These are phyloP conservation scores for Meda fulgida DNA, from an alignment of 2,797 vertebrate genomes.

Conservation along the genomic window DNA sequence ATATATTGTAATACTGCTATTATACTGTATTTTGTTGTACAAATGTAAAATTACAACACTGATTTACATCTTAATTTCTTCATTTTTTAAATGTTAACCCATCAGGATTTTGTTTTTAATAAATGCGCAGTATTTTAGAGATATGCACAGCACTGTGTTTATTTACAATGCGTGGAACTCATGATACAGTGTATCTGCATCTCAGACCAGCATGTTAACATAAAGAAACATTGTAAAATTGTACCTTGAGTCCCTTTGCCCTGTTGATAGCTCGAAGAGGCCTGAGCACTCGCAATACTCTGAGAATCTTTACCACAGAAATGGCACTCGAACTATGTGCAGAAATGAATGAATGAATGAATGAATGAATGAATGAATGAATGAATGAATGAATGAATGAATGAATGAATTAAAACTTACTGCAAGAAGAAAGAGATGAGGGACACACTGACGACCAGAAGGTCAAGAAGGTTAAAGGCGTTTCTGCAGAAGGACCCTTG, in stretches of 20 bases:
- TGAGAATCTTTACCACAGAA: slow-evolving; percentile 96
- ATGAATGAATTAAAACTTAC: slow-evolving; percentile 76
- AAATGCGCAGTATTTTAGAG: not conserved
- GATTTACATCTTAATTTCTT: not conserved
- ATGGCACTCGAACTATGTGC: slow-evolving; percentile 90
- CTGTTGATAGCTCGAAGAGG: slow-evolving; percentile 97
- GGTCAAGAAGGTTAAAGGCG: slow-evolving; percentile 86
- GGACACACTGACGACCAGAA: slow-evolving; percentile 86
- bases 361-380: not conserved
- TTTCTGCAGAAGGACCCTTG: slow-evolving; percentile 89
- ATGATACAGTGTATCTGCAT: not conserved
- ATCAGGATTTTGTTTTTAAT: not conserved
- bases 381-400: not conserved
- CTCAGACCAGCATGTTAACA: not conserved
- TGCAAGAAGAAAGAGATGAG: slow-evolving; percentile 95
- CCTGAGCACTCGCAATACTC: slow-evolving; percentile 92
- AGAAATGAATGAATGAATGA: not conserved
- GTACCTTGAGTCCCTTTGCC: slow-evolving; percentile 97
- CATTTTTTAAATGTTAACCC: not conserved
- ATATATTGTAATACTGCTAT: not conserved
- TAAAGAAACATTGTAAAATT: not conserved
- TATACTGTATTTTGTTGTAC: not conserved
- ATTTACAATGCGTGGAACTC: not conserved
- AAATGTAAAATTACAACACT: not conserved
- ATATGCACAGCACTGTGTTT: not conserved